Evolutionary conservation across 2,888 invertebrate species (phyloP), one percentile per base, ranked within the genome.

Genomic region (Tetragonula carbonaria): DNA sequence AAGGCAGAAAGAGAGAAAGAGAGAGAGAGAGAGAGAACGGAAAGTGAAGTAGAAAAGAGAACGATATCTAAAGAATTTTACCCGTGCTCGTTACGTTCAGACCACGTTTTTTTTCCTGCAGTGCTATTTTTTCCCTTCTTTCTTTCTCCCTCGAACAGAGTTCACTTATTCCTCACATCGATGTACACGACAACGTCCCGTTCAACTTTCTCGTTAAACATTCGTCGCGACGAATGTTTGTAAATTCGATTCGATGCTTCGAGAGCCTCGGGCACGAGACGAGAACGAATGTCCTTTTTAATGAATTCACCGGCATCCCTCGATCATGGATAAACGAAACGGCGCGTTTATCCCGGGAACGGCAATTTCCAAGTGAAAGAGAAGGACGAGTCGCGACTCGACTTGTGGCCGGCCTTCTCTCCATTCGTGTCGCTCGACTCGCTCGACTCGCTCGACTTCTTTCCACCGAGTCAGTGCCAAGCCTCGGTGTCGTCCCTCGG

Each of bases 401-500:
- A 51, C 18, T 6, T 6, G 38, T 38, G 38, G 38, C 38, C 8
- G 38, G 63, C 5, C 68, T 28, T 14, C 72, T 45, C 23, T 21
- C 50, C 38, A 8, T 28, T 51, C 16, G 13, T 11, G 50, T 21
- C 23, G 23, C 45, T 62, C 80, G 65, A n/a, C 33, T 23, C 38
- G 23, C 23, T 23, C 23, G 23, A 23, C 23, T 23, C 28, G 59
- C 53, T 80, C 68, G 73, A 63, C 57, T 55, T 67, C 45, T 81
- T 63, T 28, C 73, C 68, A 11, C 57, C 57, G 38, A 38, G 33
- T 51, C 73, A 50, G 33, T 63, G 16, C 45, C 57, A 62, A 72
- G 28, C 66, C 59, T 8, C 45, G 45, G 74, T 76, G 66, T 75
- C 84, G 68, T 80, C 68, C 62, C 85, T 78, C 76, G 76, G 76